A percentile compares a stretch with the other conserved stretches of the same genome.
phyloP scores from a whole-genome alignment of 2,113 vertebrate genomes.

The Nettapus auritus region DNA sequence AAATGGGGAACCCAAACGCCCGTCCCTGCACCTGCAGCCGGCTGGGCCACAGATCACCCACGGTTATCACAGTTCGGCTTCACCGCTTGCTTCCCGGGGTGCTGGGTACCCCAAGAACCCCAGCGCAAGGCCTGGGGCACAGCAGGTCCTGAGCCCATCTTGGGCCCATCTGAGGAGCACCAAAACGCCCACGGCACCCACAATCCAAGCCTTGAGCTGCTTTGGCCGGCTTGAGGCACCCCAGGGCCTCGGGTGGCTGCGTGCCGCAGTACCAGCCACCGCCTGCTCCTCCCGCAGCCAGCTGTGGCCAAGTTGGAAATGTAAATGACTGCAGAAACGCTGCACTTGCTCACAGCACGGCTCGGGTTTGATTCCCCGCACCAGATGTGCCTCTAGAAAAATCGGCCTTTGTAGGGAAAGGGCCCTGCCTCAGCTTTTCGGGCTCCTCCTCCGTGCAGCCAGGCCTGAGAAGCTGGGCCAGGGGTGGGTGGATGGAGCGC shows the following conservation, averaged over 20 bases:
- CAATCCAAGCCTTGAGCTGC: not conserved
- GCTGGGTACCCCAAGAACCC: rapidly evolving
- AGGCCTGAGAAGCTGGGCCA: not conserved
- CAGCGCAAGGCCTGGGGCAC: rapidly evolving
- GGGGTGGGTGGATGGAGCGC: not conserved
- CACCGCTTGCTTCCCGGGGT: not conserved
- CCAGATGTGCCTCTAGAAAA: conserved; percentile 13
- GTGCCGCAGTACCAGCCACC: not conserved
- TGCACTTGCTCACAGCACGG: not conserved
- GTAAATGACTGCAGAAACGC: not conserved
- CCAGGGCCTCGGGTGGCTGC: not conserved
- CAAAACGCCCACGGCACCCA: rapidly evolving
- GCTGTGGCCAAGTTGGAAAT: not conserved
- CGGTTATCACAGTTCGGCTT: not conserved
- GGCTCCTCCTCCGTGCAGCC: not conserved
- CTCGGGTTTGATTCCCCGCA: not conserved
- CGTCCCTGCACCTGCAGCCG: not conserved
- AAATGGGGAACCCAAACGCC: rapidly evolving
- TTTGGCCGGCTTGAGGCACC: not conserved
- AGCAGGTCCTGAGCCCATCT: too few species aligned
- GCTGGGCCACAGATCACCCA: not conserved
- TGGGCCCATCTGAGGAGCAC: not conserved
- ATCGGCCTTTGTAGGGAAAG: not conserved
- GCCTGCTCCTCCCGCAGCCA: not conserved
- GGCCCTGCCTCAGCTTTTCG: not conserved